A percentile compares a stretch with the other conserved stretches of the same genome.
Conservation (phyloP, 2,888 invertebrate species). For the Fragum sueziense region DNA sequence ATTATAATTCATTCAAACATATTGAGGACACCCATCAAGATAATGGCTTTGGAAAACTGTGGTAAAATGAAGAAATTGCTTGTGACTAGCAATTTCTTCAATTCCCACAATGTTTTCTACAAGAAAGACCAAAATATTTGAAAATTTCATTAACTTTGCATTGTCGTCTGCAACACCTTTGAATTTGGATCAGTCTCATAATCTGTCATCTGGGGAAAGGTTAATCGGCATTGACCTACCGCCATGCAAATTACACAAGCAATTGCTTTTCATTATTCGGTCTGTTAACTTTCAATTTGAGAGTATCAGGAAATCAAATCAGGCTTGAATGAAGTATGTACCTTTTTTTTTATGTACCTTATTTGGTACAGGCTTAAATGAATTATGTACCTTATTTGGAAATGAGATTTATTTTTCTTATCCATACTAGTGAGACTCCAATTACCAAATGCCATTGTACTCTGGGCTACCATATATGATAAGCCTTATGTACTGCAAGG, state of each 20-base stretch:
- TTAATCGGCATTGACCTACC: background rate
- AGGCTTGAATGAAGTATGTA: conserved; percentile 6
- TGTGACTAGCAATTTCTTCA: background rate
- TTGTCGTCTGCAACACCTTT: too few relatives aligned
- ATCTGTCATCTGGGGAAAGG: background rate
- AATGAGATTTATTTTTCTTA: conserved; percentile 9
- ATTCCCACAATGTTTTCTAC: background rate
- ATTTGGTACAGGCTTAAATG: conserved; percentile 10
- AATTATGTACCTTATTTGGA: conserved; percentile 7
- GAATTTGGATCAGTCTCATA: too few relatives aligned
- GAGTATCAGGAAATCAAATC: conserved; percentile 2
- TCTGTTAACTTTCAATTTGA: conserved; percentile 10
- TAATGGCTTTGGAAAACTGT: background rate
- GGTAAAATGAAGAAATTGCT: background rate
- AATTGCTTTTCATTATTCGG: conserved; percentile 2
- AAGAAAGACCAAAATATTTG: too few relatives aligned
- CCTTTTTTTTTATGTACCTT: conserved; percentile 3
- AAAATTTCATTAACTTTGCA: too few relatives aligned
- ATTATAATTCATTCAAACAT: too few relatives aligned
- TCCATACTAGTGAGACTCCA: too few relatives aligned
- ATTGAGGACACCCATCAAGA: background rate
- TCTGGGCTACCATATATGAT: too few relatives aligned
- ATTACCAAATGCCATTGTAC: too few relatives aligned
- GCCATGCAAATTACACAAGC: background rate
- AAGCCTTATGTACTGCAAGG: background rate